Percentiles rank a stretch among this genome's conserved stretches.
Conservation (phyloP, 2,888 invertebrate species). For the Aplocera efformata region DNA sequence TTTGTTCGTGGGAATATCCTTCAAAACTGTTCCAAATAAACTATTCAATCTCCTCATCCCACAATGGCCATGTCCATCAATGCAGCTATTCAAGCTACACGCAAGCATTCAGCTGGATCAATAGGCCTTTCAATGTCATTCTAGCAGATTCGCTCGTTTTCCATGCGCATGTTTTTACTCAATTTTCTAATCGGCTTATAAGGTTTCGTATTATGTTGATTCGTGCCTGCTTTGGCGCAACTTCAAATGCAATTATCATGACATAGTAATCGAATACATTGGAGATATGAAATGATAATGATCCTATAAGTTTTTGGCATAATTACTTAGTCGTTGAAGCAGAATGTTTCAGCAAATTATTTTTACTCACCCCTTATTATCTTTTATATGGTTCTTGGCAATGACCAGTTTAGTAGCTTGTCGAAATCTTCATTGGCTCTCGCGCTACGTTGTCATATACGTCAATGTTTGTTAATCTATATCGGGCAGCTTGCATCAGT, state of each 20-base stretch:
- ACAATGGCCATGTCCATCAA: conserved; percentile 19
- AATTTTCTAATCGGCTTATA: conserved; percentile 19
- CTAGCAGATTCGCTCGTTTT: conserved; percentile 2
- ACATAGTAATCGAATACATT: conserved; percentile 22
- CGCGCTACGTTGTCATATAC: background rate
- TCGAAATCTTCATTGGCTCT: too few relatives aligned
- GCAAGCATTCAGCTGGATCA: conserved; percentile 1
- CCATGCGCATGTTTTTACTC: conserved; percentile 15
- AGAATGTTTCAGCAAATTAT: conserved; percentile 7
- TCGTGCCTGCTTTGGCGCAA: conserved; percentile 24
- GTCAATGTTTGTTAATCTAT: conserved; percentile 21
- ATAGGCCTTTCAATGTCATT: conserved; percentile 12
- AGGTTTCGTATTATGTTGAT: conserved; percentile 18
- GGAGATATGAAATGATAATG: conserved; percentile 23
- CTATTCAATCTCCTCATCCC: conserved; percentile 8
- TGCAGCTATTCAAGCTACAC: conserved; percentile 15
- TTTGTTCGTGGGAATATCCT: conserved; percentile 20
- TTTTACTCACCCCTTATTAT: too few relatives aligned
- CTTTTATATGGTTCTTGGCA: too few relatives aligned
- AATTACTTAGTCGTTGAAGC: conserved; percentile 9
- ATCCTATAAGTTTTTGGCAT: conserved; percentile 6
- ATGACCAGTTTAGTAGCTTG: too few relatives aligned
- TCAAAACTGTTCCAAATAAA: conserved; percentile 9
- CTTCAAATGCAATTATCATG: conserved; percentile 27
- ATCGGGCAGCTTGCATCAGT: conserved; percentile 30